Percentiles rank a stretch among this genome's conserved stretches.
Evolutionary conservation across 2,113 vertebrate species (phyloP).

Genomic region (Perca schrenkii): DNA sequence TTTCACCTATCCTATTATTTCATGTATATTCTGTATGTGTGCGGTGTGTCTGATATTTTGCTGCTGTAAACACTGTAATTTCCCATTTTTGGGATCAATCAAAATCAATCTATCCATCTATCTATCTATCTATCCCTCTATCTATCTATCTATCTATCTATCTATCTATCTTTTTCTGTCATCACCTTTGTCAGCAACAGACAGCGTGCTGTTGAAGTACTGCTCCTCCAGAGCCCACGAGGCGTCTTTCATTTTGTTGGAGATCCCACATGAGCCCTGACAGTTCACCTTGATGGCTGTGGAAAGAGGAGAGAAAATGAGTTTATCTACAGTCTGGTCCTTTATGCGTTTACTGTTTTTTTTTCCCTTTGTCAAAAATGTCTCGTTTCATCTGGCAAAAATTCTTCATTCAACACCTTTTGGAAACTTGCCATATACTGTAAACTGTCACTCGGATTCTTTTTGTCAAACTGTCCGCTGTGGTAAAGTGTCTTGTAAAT

Average conservation of each 20-base stretch:
- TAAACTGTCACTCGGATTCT: background rate
- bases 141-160: too few relatives aligned
- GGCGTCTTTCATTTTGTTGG: constrained; percentile 90
- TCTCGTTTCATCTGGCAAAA: background rate
- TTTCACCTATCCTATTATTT: too few relatives aligned
- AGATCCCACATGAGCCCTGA: constrained; percentile 91
- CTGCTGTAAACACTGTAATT: too few relatives aligned
- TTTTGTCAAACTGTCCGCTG: background rate
- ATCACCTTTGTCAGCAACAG: constrained; percentile 94
- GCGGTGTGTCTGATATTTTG: too few relatives aligned
- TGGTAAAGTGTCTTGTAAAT: background rate
- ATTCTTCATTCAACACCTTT: background rate
- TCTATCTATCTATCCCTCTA: too few relatives aligned
- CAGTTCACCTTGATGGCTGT: constrained; percentile 96
- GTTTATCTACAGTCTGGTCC: constrained; percentile 5
- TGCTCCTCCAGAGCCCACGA: constrained; percentile 91
- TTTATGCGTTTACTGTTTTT: background rate
- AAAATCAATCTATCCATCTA: too few relatives aligned
- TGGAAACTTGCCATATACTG: background rate
- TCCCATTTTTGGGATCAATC: too few relatives aligned
- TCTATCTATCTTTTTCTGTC: background rate
- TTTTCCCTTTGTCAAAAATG: background rate
- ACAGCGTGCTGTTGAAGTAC: constrained; percentile 93
- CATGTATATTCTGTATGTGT: too few relatives aligned
- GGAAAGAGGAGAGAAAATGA: constrained; percentile 25